phyloP scores from a whole-genome alignment of 2,888 invertebrate species.

The Drosophila greeni region DNA sequence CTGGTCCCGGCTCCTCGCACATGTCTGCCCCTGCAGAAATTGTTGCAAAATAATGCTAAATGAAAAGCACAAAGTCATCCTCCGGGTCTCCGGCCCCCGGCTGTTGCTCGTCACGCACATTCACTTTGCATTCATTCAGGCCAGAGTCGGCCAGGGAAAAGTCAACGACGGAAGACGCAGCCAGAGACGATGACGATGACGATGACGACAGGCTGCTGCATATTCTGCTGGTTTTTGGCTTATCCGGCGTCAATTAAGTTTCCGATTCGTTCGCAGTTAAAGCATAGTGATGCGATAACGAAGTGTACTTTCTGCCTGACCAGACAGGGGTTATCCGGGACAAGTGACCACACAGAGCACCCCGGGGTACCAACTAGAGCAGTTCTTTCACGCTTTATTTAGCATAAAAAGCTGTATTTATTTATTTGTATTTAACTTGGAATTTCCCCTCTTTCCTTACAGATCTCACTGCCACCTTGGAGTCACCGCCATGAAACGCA shows the following conservation, averaged over 20 bases:
- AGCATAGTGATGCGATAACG: conserved; percentile 35
- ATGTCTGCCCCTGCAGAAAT: conserved; percentile 46
- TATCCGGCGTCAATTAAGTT: conserved; percentile 56
- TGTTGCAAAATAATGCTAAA: conserved; percentile 72
- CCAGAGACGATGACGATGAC: conserved; percentile 26
- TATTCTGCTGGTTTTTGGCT: conserved; percentile 32
- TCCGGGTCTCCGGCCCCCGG: conserved; percentile 15
- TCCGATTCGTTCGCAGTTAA: conserved; percentile 53
- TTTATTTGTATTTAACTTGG: not conserved
- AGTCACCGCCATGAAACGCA: conserved; percentile 48
- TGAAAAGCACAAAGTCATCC: conserved; percentile 74
- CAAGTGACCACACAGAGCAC: not conserved
- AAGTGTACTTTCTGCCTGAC: conserved; percentile 10
- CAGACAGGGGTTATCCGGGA: conserved; percentile 9
- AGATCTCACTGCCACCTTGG: conserved; percentile 52
- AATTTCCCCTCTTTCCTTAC: conserved; percentile 6
- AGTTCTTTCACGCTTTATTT: not conserved
- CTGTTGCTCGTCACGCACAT: conserved; percentile 61
- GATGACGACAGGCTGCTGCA: conserved; percentile 25
- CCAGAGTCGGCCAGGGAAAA: conserved; percentile 25
- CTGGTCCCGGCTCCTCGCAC: conserved; percentile 29
- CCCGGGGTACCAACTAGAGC: not conserved
- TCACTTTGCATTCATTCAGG: conserved; percentile 70
- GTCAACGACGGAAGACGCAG: conserved; percentile 23
- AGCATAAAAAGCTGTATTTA: not conserved